Conservation (phyloP, 2,888 invertebrate genomes). For the Seira ritae region DNA sequence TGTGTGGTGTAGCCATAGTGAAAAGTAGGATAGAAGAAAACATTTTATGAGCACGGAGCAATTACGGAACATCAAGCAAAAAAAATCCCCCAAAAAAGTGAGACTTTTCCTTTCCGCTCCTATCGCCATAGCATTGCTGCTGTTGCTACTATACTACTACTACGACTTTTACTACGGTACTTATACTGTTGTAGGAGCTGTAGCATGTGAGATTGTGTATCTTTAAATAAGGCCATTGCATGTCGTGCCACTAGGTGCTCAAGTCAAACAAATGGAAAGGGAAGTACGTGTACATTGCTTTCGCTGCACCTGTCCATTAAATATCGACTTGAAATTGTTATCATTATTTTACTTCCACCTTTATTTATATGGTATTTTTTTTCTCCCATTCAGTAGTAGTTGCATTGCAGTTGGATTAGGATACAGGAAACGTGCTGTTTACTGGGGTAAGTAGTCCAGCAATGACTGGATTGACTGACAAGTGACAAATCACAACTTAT, state of each 20-base stretch:
- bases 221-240: not conserved
- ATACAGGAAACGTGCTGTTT: too few relatives aligned
- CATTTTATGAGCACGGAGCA: slow-evolving; percentile 11
- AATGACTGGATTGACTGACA: too few relatives aligned
- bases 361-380: too few relatives aligned
- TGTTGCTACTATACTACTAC: too few relatives aligned
- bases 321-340: not conserved
- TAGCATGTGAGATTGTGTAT: not conserved
- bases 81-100: not conserved
- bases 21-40: slow-evolving; percentile 1
- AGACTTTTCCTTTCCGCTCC: not conserved
- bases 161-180: too few relatives aligned
- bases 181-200: not conserved
- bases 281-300: not conserved
- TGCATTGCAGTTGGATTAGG: too few relatives aligned
- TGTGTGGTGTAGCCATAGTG: slow-evolving; percentile 3
- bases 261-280: not conserved
- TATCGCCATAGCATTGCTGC: too few relatives aligned
- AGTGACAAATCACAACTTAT: not conserved
- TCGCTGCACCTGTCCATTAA: not conserved
- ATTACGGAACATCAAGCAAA: slow-evolving; percentile 2
- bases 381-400: too few relatives aligned
- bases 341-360: too few relatives aligned
- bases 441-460: too few relatives aligned
- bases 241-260: slow-evolving; percentile 3